phyloP scores from a whole-genome alignment of 2,113 vertebrate genomes.

The Lethenteron camtschaticum region DNA sequence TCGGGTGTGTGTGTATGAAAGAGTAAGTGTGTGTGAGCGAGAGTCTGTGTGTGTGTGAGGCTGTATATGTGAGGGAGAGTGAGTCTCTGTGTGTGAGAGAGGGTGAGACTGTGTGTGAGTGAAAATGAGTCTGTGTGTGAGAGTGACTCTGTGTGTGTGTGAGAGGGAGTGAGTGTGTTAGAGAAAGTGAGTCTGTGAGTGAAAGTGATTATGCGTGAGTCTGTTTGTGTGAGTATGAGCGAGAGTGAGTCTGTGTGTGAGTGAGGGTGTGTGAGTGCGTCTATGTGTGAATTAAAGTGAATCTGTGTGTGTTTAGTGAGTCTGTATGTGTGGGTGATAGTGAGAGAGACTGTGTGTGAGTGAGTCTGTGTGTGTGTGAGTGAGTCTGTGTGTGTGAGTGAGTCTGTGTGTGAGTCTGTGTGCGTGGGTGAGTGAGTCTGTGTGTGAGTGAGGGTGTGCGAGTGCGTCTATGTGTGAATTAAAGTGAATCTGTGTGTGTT shows the following conservation, averaged over 20 bases:
- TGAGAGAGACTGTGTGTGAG: neutral
- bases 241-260: neutral
- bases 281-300: neutral
- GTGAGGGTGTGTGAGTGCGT: neutral
- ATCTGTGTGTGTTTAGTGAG: slow-evolving; percentile 1
- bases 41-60: too few species aligned
- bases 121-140: too few species aligned
- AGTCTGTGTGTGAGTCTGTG: neutral
- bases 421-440: neutral
- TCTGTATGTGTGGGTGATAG: neutral
- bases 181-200: neutral
- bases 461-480: neutral
- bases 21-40: too few species aligned
- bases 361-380: neutral
- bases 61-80: too few species aligned
- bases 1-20: too few species aligned
- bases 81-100: too few species aligned
- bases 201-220: too few species aligned
- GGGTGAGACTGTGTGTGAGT: too few species aligned
- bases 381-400: neutral
- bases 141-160: too few species aligned
- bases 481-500: neutral
- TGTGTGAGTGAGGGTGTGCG: neutral
- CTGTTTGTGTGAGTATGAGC: too few species aligned
- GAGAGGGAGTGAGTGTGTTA: too few species aligned